phyloP scores from a whole-genome alignment of 2,113 vertebrate genomes.

The Todiramphus saurophagus region DNA sequence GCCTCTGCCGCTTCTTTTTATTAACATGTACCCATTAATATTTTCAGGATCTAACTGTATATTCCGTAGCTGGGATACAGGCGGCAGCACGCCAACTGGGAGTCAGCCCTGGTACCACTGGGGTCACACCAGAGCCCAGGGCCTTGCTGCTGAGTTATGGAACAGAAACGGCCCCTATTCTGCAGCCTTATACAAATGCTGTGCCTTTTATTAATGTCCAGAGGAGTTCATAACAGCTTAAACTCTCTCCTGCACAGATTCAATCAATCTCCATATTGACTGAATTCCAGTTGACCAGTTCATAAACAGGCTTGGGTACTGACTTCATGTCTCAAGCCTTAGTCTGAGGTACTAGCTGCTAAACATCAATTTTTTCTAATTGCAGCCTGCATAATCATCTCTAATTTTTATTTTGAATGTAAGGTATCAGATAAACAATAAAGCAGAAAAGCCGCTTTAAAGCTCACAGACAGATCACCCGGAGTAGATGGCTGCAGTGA shows the following conservation, averaged over 20 bases:
- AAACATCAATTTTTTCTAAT: background rate
- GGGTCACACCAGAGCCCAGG: background rate
- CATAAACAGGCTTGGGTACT: background rate
- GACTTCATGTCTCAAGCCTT: background rate
- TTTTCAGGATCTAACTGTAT: background rate
- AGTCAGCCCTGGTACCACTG: background rate
- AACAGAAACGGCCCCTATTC: background rate
- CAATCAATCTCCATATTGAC: background rate
- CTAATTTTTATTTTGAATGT: background rate
- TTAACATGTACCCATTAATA: background rate
- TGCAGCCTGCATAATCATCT: background rate
- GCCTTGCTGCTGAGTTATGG: background rate
- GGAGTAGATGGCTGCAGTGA: background rate
- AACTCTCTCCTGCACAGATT: background rate
- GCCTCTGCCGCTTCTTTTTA: background rate
- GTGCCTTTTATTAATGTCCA: background rate
- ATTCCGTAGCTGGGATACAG: background rate
- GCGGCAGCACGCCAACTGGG: background rate
- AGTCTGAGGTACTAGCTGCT: background rate
- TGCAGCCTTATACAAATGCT: background rate
- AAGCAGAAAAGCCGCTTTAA: background rate
- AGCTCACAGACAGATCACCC: background rate
- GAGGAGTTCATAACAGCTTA: background rate
- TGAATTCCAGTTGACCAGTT: background rate
- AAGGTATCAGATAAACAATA: background rate